Base-by-base conservation (phyloP, 1,140 invertebrate species). In the Eurytemora carolleeae region DNA sequence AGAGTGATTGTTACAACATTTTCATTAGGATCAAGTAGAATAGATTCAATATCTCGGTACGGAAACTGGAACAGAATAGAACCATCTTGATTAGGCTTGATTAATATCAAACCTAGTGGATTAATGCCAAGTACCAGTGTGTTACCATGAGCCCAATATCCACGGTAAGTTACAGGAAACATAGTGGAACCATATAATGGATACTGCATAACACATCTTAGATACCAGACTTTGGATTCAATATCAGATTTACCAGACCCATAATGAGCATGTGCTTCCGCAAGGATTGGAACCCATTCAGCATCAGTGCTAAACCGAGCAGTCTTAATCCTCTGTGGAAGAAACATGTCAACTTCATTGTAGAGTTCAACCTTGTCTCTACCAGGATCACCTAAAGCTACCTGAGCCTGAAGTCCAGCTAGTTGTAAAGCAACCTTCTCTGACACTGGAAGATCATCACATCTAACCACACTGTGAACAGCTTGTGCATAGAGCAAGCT, bases 161-260 rank as follows among this genome's bases (percentile, higher is more conserved):
- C 57, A 21, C 58, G 22, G 26, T 58, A 64, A 0, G 83, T 85
- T 24, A 94, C 91, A 26, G 82, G 82, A 72, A 88, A 95, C 75
- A 94, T 82, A 0, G 90, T 92, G 57, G 88, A 92, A 1, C 91
- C 92, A 69, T 95, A 95, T 0, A 95, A 76, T 0, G 91, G 88
- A 72, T 93, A 96, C 72, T 96, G 91, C 87, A 94, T 95, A 1
- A 96, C 91, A 69, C 90, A 93, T 0, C 89, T 91, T 55, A 96
- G 73, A 71, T 95, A 95, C 66, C 94, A 78, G 7, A 92, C 88
- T 73, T 94, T 94, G 1, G 89, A 87, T 1, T 90, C 87, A 23
- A 94, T 71, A 69, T 93, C 88, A 3, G 85, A 82, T 66, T 92
- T 84, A 0, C 87, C 88, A 2, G 83, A 83, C 24, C 91, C 91